Percentiles rank a stretch among this genome's conserved stretches.
These are phyloP conservation scores for Dromaius novaehollandiae DNA, from an alignment of 2,113 vertebrate genomes.

Conservation along the genomic window DNA sequence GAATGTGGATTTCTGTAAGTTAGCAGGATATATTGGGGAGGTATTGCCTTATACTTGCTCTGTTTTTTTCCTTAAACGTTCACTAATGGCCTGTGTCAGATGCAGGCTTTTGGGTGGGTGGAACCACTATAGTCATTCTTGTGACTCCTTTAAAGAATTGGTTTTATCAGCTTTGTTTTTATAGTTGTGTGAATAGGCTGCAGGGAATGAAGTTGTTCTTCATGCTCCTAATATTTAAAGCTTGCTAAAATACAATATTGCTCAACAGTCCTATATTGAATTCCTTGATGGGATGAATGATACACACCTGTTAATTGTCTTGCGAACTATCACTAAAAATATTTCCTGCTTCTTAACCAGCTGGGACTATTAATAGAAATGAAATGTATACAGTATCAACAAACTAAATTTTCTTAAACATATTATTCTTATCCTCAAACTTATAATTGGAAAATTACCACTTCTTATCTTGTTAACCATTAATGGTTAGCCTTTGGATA, in stretches of 20 bases:
- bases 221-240: not conserved
- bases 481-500: not conserved
- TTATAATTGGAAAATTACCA: not conserved
- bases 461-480: not conserved
- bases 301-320: conserved; percentile 25
- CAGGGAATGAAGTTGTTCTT: conserved; percentile 6
- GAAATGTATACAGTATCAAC: not conserved
- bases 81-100: not conserved
- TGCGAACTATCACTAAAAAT: conserved; percentile 42
- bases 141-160: conserved; percentile 15
- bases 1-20: not conserved
- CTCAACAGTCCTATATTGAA: conserved; percentile 50
- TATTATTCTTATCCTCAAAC: not conserved
- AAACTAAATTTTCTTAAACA: not conserved
- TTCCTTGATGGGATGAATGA: conserved; percentile 23
- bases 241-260: conserved; percentile 42
- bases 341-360: conserved; percentile 71
- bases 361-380: not conserved
- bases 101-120: not conserved
- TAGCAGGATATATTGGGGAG: not conserved
- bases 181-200: conserved; percentile 1
- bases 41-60: not conserved
- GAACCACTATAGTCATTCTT: not conserved
- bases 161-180: conserved; percentile 72
- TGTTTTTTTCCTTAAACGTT: not conserved